These are phyloP conservation scores for Epizoanthus ramosus DNA, from an alignment of 92 coral and sea anemone species.

Conservation along the genomic window DNA sequence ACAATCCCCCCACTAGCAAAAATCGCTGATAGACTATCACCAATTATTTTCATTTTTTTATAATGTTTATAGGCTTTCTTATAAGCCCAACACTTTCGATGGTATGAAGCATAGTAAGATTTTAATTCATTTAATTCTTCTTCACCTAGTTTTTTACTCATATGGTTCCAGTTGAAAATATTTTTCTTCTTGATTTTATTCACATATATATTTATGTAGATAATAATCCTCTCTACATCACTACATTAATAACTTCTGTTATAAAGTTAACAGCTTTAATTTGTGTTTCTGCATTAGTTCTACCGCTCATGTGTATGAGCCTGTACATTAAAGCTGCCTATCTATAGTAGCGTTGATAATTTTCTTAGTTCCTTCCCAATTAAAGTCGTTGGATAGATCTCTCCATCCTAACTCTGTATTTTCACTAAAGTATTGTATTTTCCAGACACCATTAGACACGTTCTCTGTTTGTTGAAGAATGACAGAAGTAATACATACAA, in stretches of 20 bases:
- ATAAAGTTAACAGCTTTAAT: conserved; percentile 16
- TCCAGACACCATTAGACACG: too few relatives aligned
- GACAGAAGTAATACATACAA: too few relatives aligned
- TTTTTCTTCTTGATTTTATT: too few relatives aligned
- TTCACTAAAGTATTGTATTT: too few relatives aligned
- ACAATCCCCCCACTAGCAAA: conserved; percentile 28
- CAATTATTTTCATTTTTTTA: conserved; percentile 14
- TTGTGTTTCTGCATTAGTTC: neutral
- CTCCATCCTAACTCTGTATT: too few relatives aligned
- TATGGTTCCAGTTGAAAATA: too few relatives aligned
- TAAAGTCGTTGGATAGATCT: too few relatives aligned
- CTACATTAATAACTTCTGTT: conserved; percentile 4
- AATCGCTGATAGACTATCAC: conserved; percentile 1
- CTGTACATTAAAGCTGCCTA: neutral
- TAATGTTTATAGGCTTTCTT: conserved; percentile 14
- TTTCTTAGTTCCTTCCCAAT: neutral
- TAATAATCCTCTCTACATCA: conserved; percentile 1
- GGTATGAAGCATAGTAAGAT: conserved; percentile 16
- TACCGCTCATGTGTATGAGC: conserved; percentile 13
- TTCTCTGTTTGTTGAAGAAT: too few relatives aligned
- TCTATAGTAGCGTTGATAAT: neutral
- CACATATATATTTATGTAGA: too few relatives aligned
- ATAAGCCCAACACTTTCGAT: conserved; percentile 36
- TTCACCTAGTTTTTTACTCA: neutral
- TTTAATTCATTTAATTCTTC: conserved; percentile 13